These are phyloP conservation scores for Heliconius hewitsoni DNA, from an alignment of 1,140 invertebrate genomes.

Conservation along the genomic window DNA sequence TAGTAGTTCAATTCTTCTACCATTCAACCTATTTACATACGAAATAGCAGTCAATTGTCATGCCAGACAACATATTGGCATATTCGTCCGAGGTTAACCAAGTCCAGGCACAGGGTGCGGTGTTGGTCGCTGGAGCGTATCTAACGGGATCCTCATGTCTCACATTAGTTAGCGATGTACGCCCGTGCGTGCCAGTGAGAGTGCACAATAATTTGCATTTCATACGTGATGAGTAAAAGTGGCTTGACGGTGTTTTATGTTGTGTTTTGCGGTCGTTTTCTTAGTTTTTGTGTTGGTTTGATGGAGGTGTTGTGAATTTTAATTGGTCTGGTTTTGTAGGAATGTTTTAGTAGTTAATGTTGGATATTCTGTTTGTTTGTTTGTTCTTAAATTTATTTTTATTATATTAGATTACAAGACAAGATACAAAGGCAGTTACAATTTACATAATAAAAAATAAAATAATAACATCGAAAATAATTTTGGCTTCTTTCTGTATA, in stretches of 20 bases:
- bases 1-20: not conserved
- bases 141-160: slow-evolving; percentile 34
- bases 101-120: slow-evolving; percentile 13
- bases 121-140: slow-evolving; percentile 33
- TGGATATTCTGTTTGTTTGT: too few relatives aligned
- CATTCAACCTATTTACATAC: not conserved
- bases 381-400: too few relatives aligned
- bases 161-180: slow-evolving; percentile 29
- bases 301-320: not conserved
- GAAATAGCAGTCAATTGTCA: not conserved
- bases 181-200: slow-evolving; percentile 33
- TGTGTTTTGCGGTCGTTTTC: not conserved
- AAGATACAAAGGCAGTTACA: too few relatives aligned
- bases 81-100: slow-evolving; percentile 1
- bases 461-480: too few relatives aligned
- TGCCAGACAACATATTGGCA: not conserved
- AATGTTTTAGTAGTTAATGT: not conserved
- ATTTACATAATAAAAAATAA: too few relatives aligned
- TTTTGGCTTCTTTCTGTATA: too few relatives aligned
- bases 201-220: slow-evolving; percentile 21
- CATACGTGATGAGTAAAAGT: slow-evolving; percentile 1
- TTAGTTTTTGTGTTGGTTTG: not conserved
- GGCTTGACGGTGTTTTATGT: not conserved
- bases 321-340: not conserved
- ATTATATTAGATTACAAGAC: too few relatives aligned